Evolutionary conservation across 2,797 vertebrate species (phyloP), one percentile per base, ranked within the genome.

Genomic region (Agapornis canus): DNA sequence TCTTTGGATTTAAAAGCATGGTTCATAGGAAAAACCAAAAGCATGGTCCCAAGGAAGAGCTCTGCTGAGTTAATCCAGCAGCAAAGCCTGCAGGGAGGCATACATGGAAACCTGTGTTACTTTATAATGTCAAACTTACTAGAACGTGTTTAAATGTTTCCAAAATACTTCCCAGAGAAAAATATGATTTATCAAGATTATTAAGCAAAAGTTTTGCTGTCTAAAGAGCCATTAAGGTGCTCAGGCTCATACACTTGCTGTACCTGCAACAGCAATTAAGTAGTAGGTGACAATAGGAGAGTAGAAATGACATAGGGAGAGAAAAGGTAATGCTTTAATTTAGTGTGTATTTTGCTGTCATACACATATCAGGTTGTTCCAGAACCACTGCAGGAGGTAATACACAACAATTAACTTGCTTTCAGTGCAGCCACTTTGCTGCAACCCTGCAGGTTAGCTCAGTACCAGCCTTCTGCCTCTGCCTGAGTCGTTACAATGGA

Each of bases 401-500:
- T 31, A 40, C 10, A 11, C 71, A 23, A 12, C 29, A 73, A 88
- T 42, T 81, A 64, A 32, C 54, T 35, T 35, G n/a, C 54, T 57
- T 57, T 21, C 54, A 57, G n/a, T 10, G n/a, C 54, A 23, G 40
- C 32, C 52, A 7, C 3, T 3, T 37, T 35, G 31, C 37, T 16
- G 9, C 27, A 3, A 4, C 4, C n/a, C 56, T 32, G 29, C 40
- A 9, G 2, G n/a, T 2, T 40, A 52, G 77, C n/a, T 54, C 39
- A 17, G 37, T 60, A 25, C n/a, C 71, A 72, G 45, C 47, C 49
- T 65, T 9, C 49, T n/a, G 57, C 73, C 29, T 9, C 4, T 59
- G 3, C 45, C 10, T 1, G 3, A 10, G 10, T 0, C 5, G 25
- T 27, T 29, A 3, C 31, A 22, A 3, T 29, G 29, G 9, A 56